Evolutionary conservation across 2,113 vertebrate genomes (phyloP).

Genomic region (Chloropsis cyanopogon): DNA sequence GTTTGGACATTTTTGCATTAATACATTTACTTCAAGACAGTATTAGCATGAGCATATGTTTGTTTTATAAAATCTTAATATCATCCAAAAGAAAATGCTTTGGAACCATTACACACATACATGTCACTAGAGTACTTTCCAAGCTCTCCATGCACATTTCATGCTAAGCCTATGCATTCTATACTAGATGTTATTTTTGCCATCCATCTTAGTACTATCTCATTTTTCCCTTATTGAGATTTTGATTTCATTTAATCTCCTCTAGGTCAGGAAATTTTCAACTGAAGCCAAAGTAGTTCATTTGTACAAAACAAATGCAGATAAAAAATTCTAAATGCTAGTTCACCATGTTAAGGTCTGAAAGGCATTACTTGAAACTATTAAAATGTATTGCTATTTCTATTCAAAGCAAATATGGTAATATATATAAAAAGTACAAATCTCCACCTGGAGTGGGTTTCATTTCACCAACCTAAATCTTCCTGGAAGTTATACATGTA

Average conservation of each 20-base stretch:
- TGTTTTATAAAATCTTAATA: conserved; percentile 62
- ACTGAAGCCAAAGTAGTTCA: not conserved
- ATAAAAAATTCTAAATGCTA: not conserved
- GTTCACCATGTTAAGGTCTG: not conserved
- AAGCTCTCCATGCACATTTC: not conserved
- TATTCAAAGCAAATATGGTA: not conserved
- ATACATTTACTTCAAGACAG: conserved; percentile 46
- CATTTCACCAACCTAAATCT: not conserved
- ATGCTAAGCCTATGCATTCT: conserved; percentile 5
- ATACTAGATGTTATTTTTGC: not conserved
- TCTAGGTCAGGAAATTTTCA: not conserved
- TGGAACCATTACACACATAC: conserved; percentile 41
- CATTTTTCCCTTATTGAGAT: not conserved
- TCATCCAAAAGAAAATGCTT: conserved; percentile 53
- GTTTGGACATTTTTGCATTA: conserved; percentile 48
- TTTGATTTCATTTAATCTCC: conserved; percentile 10
- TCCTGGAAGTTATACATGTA: not conserved
- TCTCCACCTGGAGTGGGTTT: not conserved
- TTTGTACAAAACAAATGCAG: not conserved
- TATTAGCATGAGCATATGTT: conserved; percentile 52
- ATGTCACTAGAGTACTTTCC: conserved; percentile 28
- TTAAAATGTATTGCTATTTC: not conserved
- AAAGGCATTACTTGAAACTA: not conserved
- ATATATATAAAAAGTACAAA: not conserved
- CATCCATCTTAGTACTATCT: not conserved